These are phyloP conservation scores for Copsychus sechellarum DNA, from an alignment of 2,113 vertebrate species.

Conservation along the genomic window DNA sequence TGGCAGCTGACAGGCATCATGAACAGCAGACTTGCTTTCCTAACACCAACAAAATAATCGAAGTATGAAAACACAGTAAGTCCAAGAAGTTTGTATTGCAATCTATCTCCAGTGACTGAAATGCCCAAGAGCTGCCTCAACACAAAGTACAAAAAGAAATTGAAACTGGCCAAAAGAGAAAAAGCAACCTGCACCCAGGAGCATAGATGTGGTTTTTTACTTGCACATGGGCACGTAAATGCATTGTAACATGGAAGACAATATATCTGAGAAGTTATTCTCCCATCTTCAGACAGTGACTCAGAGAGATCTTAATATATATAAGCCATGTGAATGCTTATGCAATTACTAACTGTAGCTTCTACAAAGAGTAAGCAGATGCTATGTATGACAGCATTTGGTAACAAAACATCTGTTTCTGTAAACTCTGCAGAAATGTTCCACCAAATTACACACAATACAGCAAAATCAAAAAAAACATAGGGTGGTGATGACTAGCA, in stretches of 20 bases:
- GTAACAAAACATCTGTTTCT: not conserved
- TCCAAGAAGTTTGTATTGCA: not conserved
- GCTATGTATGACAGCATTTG: not conserved
- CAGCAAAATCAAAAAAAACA: not conserved
- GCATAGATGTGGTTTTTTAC: fast-evolving
- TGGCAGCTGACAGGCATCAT: not conserved
- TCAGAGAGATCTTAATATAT: not conserved
- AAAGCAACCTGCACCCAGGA: not conserved
- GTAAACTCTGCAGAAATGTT: not conserved
- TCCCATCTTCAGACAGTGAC: not conserved
- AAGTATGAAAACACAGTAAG: not conserved
- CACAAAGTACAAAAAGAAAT: not conserved
- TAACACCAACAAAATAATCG: not conserved
- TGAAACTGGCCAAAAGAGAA: not conserved
- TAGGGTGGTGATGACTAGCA: not conserved
- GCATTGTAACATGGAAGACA: not conserved
- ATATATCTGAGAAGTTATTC: not conserved
- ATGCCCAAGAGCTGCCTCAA: not conserved
- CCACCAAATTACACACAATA: not conserved
- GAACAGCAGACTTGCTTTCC: not conserved
- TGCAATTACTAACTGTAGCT: not conserved
- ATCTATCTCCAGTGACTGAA: not conserved
- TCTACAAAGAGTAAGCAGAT: not conserved
- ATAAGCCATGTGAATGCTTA: not conserved
- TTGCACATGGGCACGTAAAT: not conserved